Evolutionary conservation across 2,888 invertebrate genomes (phyloP).

Genomic region (Enchytraeus crypticus): DNA sequence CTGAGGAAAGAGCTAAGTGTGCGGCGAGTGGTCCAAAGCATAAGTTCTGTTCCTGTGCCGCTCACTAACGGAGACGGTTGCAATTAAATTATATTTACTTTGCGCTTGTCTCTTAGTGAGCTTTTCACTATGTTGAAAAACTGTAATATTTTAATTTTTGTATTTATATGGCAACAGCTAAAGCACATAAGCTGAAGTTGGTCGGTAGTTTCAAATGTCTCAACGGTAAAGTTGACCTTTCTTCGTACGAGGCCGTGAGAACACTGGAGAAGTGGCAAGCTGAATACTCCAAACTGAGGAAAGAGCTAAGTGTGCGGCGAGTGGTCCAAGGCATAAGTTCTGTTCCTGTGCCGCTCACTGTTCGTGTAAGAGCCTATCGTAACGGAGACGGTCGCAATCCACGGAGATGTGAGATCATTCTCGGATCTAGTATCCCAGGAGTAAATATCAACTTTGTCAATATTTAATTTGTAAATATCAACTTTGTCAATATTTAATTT

Average conservation of each 20-base stretch:
- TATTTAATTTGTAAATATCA: too few relatives aligned
- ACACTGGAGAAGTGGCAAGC: conserved; percentile 41
- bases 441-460: conserved; percentile 36
- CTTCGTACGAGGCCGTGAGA: conserved; percentile 42
- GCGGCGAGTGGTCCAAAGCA: conserved; percentile 39
- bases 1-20: conserved; percentile 34
- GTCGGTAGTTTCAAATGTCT: conserved; percentile 45
- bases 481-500: too few relatives aligned
- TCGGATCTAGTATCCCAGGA: conserved; percentile 45
- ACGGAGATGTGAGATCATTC: conserved; percentile 40
- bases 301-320: conserved; percentile 32
- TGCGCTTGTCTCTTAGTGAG: too few relatives aligned
- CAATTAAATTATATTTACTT: too few relatives aligned
- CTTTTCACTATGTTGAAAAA: too few relatives aligned
- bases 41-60: conserved; percentile 40
- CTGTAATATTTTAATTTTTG: not conserved
- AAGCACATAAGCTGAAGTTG: conserved; percentile 33
- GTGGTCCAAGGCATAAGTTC: conserved; percentile 45
- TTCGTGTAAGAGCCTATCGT: conserved; percentile 44
- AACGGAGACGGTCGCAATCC: conserved; percentile 44
- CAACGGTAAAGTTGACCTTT: conserved; percentile 48
- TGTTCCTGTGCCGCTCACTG: conserved; percentile 37
- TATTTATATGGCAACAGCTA: conserved; percentile 22
- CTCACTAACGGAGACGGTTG: conserved; percentile 46
- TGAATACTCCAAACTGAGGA: conserved; percentile 33